Percentiles rank a stretch among this genome's conserved stretches.
phyloP scores from a whole-genome alignment of 2,797 vertebrate genomes.

The Alectoris magna region DNA sequence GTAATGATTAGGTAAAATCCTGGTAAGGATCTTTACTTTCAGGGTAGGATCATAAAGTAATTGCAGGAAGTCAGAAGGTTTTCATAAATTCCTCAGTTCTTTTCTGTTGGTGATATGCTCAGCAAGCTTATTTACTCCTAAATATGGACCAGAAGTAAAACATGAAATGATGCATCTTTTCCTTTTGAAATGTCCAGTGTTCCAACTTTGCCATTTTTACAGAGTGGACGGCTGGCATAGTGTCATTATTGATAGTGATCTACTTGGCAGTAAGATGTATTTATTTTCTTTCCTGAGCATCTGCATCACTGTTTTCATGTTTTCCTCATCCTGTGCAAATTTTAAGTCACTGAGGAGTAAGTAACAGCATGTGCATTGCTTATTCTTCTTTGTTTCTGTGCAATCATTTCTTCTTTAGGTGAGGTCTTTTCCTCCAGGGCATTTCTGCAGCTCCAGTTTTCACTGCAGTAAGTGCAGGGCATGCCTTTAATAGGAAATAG shows the following conservation, averaged over 20 bases:
- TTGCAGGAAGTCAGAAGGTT: constrained; percentile 32
- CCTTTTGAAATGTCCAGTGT: constrained; percentile 6
- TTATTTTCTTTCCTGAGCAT: constrained; percentile 33
- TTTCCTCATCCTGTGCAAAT: not conserved
- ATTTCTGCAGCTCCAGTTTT: not conserved
- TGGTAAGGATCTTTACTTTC: constrained; percentile 3
- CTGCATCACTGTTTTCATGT: not conserved
- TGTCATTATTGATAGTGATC: constrained; percentile 61
- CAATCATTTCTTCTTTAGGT: not conserved
- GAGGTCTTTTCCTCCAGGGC: not conserved
- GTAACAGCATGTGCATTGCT: not conserved
- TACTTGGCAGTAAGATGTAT: constrained; percentile 27
- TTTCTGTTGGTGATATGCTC: constrained; percentile 56
- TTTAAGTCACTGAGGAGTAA: constrained; percentile 30
- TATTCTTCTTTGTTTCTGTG: not conserved
- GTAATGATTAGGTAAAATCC: not conserved
- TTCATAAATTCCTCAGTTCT: constrained; percentile 45
- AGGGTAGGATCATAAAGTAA: constrained; percentile 9
- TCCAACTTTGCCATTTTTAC: not conserved
- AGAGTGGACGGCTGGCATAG: not conserved
- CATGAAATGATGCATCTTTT: constrained; percentile 1
- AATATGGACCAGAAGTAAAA: constrained; percentile 53
- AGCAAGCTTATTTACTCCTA: constrained; percentile 66
- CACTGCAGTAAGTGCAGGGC: not conserved
- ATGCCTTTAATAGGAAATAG: not conserved